These are phyloP conservation scores for Ptyas mucosa DNA, from an alignment of 2,113 vertebrate genomes.

Conservation along the genomic window DNA sequence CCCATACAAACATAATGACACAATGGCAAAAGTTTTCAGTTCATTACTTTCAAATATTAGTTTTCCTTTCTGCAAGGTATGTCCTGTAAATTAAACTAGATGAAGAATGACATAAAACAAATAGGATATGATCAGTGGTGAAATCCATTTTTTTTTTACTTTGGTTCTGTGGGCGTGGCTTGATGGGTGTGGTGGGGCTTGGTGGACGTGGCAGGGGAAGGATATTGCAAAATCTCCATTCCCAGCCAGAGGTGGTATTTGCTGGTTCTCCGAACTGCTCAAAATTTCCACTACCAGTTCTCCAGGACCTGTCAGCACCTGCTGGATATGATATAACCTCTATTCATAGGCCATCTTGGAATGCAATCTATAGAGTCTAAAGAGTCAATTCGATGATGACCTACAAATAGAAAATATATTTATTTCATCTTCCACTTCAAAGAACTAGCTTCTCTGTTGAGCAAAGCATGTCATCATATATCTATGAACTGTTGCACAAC, in stretches of 20 bases:
- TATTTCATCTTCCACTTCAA: background rate
- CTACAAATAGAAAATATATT: background rate
- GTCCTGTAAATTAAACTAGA: background rate
- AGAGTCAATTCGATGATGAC: background rate
- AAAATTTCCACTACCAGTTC: no score
- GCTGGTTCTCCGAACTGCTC: no score
- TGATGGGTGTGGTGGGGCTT: no score
- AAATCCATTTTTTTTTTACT: no score
- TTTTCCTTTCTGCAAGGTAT: slow-evolving; percentile 10
- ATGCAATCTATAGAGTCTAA: background rate
- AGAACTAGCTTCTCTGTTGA: background rate
- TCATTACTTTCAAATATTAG: slow-evolving; percentile 32
- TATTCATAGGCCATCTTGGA: background rate
- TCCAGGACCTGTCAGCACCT: no score
- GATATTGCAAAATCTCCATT: no score
- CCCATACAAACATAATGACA: slow-evolving; percentile 1
- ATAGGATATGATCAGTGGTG: background rate
- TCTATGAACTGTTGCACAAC: background rate
- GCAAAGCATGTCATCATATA: background rate
- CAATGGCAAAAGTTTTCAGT: slow-evolving; percentile 12
- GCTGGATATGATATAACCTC: background rate
- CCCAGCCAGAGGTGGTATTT: no score
- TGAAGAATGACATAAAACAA: background rate
- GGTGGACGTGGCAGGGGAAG: no score
- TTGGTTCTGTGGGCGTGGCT: no score